phyloP scores from a whole-genome alignment of 1,140 invertebrate genomes.

The Pteromalus puparum region DNA sequence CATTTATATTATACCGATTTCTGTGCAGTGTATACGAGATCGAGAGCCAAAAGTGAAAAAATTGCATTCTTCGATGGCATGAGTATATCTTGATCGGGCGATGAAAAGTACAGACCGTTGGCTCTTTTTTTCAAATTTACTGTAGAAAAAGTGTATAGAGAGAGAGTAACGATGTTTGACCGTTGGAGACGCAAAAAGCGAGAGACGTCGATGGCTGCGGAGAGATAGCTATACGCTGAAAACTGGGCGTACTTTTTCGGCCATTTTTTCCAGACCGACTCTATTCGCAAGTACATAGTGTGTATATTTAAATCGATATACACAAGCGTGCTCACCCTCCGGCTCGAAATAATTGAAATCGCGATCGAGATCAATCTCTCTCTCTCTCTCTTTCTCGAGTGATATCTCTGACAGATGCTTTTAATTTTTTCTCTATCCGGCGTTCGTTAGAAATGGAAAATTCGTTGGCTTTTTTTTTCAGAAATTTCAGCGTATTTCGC shows the following conservation, averaged over 20 bases:
- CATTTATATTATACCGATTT: too few species aligned
- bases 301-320: constrained; percentile 42
- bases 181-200: constrained; percentile 32
- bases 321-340: neutral
- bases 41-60: neutral
- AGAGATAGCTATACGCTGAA: neutral
- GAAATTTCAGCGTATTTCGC: neutral
- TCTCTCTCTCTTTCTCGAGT: neutral
- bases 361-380: constrained; percentile 35
- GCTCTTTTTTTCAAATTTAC: neutral
- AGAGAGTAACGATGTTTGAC: constrained; percentile 31
- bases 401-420: constrained; percentile 38
- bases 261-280: constrained; percentile 30
- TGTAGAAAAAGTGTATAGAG: neutral
- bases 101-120: constrained; percentile 21
- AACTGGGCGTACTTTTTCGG: constrained; percentile 28
- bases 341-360: constrained; percentile 37
- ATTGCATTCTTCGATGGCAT: neutral
- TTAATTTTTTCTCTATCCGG: constrained; percentile 13
- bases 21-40: too few species aligned
- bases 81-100: constrained; percentile 26
- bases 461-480: constrained; percentile 31
- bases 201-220: constrained; percentile 7
- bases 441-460: constrained; percentile 38
- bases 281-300: neutral